Evolutionary conservation across 2,888 invertebrate species (phyloP).

Genomic region (Carabus problematicus): DNA sequence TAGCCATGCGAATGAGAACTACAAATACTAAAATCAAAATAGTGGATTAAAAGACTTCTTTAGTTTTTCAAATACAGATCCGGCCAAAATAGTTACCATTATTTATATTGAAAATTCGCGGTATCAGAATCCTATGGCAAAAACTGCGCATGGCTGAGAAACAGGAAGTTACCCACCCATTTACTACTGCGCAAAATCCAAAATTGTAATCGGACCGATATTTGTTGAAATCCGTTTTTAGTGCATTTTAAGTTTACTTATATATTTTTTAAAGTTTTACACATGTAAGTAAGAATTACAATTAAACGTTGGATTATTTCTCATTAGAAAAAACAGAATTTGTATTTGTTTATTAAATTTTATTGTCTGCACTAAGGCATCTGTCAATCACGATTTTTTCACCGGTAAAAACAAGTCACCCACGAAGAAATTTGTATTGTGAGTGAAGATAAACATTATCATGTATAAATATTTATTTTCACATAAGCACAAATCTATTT

Average conservation of each 20-base stretch:
- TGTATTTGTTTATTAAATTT: constrained; percentile 10
- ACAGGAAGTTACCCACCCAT: constrained; percentile 41
- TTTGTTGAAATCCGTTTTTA: constrained; percentile 30
- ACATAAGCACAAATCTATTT: neutral
- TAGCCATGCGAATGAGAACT: too few species aligned
- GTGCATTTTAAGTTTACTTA: constrained; percentile 29
- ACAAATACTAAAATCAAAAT: too few species aligned
- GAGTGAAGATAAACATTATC: constrained; percentile 11
- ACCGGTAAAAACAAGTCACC: constrained; percentile 40
- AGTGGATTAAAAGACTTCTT: too few species aligned
- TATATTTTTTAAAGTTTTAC: constrained; percentile 36
- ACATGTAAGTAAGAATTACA: constrained; percentile 31
- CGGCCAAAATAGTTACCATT: neutral
- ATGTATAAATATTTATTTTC: constrained; percentile 4
- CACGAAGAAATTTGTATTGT: constrained; percentile 24
- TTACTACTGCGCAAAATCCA: constrained; percentile 34
- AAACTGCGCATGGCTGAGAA: constrained; percentile 27
- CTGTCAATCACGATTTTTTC: constrained; percentile 29
- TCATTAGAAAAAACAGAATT: constrained; percentile 7
- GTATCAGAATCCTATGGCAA: neutral
- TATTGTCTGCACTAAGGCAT: constrained; percentile 11
- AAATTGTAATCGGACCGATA: constrained; percentile 35
- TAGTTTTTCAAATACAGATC: too few species aligned
- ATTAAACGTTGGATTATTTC: neutral
- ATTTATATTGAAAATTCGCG: constrained; percentile 8